Conservation (phyloP, 2,888 invertebrate genomes). For the Andrena fulva region DNA sequence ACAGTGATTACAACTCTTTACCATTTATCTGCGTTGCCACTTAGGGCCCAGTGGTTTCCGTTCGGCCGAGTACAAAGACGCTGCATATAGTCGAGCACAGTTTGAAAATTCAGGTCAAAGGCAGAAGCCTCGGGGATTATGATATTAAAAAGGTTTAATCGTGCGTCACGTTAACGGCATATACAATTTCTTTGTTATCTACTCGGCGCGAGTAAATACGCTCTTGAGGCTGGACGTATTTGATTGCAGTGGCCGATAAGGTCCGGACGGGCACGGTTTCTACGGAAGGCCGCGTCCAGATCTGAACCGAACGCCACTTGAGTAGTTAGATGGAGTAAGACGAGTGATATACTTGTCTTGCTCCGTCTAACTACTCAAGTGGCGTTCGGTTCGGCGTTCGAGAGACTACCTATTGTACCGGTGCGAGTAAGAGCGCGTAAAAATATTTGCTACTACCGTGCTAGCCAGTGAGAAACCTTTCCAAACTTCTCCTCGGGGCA, state of each 20-base stretch:
- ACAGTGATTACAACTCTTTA: not conserved
- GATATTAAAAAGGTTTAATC: not conserved
- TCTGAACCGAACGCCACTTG: too few species aligned
- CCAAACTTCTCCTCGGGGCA: not conserved
- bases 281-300: not conserved
- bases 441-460: not conserved
- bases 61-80: too few species aligned
- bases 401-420: not conserved
- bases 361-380: too few species aligned
- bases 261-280: not conserved
- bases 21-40: not conserved
- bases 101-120: too few species aligned
- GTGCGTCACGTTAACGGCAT: not conserved
- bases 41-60: not conserved
- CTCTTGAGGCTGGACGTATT: slow-evolving; percentile 32
- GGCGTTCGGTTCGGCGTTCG: too few species aligned
- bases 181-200: slow-evolving; percentile 31
- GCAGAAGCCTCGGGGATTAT: not conserved
- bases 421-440: not conserved
- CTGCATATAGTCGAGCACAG: too few species aligned
- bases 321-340: too few species aligned
- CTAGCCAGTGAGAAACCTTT: not conserved
- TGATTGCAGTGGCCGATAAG: slow-evolving; percentile 38
- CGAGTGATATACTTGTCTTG: too few species aligned
- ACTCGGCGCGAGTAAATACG: slow-evolving; percentile 27